A percentile compares a stretch with the other conserved stretches of the same genome.
Conservation (phyloP, 2,888 invertebrate genomes). For the Allophyes oxyacanthae region DNA sequence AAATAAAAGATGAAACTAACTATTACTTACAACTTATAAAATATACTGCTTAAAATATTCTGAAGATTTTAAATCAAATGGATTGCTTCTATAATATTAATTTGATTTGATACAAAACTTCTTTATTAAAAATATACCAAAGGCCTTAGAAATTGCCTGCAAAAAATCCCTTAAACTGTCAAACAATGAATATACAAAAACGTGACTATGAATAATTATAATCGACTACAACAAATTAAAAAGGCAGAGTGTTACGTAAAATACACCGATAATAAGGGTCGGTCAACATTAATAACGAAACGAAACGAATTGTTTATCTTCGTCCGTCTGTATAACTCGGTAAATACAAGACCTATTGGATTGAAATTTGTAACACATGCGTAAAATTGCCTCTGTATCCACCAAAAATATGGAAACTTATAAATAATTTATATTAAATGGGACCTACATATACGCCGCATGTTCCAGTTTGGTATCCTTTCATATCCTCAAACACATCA, state of each 20-base stretch:
- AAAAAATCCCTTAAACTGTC: conserved; percentile 9
- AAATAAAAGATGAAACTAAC: conserved; percentile 7
- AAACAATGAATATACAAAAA: conserved; percentile 28
- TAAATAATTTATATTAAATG: conserved; percentile 43
- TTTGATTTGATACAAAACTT: background rate
- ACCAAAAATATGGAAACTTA: conserved; percentile 33
- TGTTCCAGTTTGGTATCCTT: conserved; percentile 16
- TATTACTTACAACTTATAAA: background rate
- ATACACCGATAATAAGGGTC: conserved; percentile 34
- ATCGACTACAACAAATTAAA: conserved; percentile 17
- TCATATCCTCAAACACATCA: conserved; percentile 37
- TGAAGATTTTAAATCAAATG: background rate
- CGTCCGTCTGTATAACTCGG: conserved; percentile 13
- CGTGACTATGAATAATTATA: conserved; percentile 34
- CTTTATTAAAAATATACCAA: background rate
- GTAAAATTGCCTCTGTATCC: conserved; percentile 30
- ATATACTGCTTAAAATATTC: background rate
- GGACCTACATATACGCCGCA: background rate
- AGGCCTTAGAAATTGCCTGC: background rate
- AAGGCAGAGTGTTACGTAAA: conserved; percentile 15
- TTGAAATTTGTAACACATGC: conserved; percentile 39
- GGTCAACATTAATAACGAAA: conserved; percentile 29
- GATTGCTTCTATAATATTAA: background rate
- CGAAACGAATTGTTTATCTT: conserved; percentile 20
- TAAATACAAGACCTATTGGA: conserved; percentile 30